phyloP scores from a whole-genome alignment of 2,113 vertebrate genomes.

The Passerina amoena region DNA sequence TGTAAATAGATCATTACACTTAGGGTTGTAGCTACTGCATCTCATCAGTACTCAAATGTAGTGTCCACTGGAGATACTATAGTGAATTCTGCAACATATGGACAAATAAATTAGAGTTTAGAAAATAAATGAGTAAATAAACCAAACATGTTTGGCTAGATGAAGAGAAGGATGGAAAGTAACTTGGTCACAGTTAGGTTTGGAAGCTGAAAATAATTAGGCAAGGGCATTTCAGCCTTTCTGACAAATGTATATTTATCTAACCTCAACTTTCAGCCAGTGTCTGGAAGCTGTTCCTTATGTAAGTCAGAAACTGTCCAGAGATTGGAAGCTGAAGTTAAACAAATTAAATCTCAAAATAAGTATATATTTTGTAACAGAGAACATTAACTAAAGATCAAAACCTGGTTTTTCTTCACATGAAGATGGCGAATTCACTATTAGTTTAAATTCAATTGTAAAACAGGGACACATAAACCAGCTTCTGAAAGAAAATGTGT shows the following conservation, averaged over 20 bases:
- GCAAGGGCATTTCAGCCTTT: neutral
- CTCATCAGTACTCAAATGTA: neutral
- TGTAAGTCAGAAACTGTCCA: neutral
- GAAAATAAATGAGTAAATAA: neutral
- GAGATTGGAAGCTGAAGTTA: conserved; percentile 4
- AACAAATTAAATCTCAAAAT: neutral
- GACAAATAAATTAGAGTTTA: neutral
- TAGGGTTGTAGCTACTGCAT: neutral
- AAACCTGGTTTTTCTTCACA: neutral
- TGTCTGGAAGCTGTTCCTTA: conserved; percentile 25
- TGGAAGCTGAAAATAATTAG: conserved; percentile 32
- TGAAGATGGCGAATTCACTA: neutral
- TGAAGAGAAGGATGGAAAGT: neutral
- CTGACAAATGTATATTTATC: conserved; percentile 50
- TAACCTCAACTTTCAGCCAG: conserved; percentile 10
- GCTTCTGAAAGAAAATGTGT: neutral
- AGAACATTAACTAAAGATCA: neutral
- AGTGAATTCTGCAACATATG: neutral
- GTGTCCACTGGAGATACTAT: neutral
- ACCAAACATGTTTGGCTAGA: neutral
- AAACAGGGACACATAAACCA: neutral
- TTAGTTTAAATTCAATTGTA: neutral
- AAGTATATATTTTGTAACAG: neutral
- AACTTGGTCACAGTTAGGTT: neutral
- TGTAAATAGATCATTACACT: neutral